Base-by-base conservation (phyloP, 2,888 invertebrate species). In the Petrolisthes manimaculis region DNA sequence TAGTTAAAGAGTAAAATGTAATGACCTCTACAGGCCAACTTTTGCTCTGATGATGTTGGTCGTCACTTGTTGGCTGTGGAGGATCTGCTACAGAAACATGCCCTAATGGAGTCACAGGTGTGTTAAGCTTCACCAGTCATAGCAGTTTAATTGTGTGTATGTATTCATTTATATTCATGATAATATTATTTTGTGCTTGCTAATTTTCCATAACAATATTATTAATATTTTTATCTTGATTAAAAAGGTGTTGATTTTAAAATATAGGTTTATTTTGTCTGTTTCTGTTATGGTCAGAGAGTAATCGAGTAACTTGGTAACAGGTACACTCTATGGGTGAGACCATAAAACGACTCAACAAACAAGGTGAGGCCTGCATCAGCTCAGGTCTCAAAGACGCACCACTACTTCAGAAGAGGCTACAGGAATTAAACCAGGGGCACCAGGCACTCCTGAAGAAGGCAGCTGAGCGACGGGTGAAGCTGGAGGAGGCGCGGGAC, bases 41-140 rank as follows among this genome's bases (percentile, higher is more conserved):
- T 96, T 56, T 80, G 80, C 54, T 80, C 97, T 0, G 96, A 95
- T 84, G 98, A 98, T 92, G 96, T 97, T 4, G 99, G 98, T 0
- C 96, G 97, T 0, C 99, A 99, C 94, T 94, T 99, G 83, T 94
- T 98, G 90, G 99, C 97, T 69, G 98, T 98, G 9, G 99, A 99
- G 93, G 98, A 99, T 91, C 94, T 98, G 75, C 94, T 99, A 86
- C 98, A 99, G 92, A 97, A 98, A 90, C 98, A 99, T 93, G 96
- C 96, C 21, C 94, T 99, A 79, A 96, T 97, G 92, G 99, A 99
- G 93, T 94, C 98, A 89, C 97, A 98, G 93, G 37, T 37, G 37
- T 37, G 37, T 37, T 37, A 2, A 37, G 37, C 37, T 37, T 37
- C 37, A 37, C 1, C 37, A 37, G 0, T 37, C 37, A 37, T 37